Evolutionary conservation across 2,888 invertebrate genomes (phyloP), one percentile per base, ranked within the genome.

Genomic region (Sialis lutaria): DNA sequence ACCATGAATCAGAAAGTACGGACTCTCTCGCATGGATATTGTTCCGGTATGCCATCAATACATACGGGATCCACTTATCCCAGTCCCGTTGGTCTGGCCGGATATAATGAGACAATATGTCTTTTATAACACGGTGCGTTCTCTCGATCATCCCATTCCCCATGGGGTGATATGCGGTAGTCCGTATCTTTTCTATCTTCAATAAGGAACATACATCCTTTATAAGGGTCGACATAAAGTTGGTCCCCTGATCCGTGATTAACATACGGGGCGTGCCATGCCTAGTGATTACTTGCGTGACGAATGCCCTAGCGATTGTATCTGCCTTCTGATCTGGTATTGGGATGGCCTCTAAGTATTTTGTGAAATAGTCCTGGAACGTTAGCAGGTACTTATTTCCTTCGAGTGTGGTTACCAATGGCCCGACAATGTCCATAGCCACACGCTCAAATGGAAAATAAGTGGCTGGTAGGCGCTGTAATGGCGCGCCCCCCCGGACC

Each of bases 101-200:
- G 1, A 59, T 51, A 42, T 55, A 58, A 42, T 58, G 56, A 3
- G 54, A 52, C 4, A 60, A 33, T 43, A 53, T 52, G 30, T 56
- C 53, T 43, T 54, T 57, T 1, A 61, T 40, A 2, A 52, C 50
- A 39, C 57, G 44, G 37, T 60, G 60, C 35, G 53, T 50, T 37
- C 60, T 35, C 46, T 61, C 60, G 1, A 60, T 48, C 37, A 54
- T 48, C 4, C 58, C 60, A 44, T 62, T 62, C 2, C 54, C 46
- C 10, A 51, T 49, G 6, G 61, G 57, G 32, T 56, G 56, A 46
- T 57, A 58, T 4, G 57, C 48, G 1, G 56, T 53, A 2, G 57
- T 59, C 39, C 53, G 51, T 6, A 57, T 32, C 44, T 53, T 55
- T 10, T 52, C 43, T 6, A 59, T 56, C 1, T 50, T 46, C 10